These are phyloP conservation scores for Nannoperca obscura DNA, from an alignment of 2,797 vertebrate genomes.

Conservation along the genomic window DNA sequence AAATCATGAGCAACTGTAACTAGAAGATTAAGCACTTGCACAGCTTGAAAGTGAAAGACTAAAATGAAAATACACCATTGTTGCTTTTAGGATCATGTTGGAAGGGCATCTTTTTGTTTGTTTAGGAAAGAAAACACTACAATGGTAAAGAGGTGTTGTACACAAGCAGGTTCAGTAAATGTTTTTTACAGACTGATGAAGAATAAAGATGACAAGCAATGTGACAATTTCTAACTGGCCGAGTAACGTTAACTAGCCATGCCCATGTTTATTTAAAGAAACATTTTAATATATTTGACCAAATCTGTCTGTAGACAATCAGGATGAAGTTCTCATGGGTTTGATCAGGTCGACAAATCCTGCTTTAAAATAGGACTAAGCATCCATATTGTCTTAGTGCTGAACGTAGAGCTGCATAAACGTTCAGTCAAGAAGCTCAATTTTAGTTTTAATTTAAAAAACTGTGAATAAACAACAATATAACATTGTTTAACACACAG, in stretches of 20 bases:
- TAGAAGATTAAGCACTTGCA: constrained; percentile 35
- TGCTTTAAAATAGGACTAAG: too few species aligned
- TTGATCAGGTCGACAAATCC: too few species aligned
- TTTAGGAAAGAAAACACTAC: neutral
- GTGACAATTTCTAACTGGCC: too few species aligned
- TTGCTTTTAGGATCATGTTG: constrained; percentile 30
- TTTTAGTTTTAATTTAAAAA: too few species aligned
- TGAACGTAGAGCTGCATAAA: too few species aligned
- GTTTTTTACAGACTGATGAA: neutral
- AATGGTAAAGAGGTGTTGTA: neutral
- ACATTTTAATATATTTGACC: neutral
- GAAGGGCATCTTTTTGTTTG: neutral
- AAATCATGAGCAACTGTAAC: constrained; percentile 38
- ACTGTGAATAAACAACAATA: too few species aligned
- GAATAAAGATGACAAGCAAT: neutral
- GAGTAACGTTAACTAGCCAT: neutral
- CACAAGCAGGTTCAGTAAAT: too few species aligned
- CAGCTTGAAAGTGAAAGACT: constrained; percentile 10
- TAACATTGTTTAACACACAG: too few species aligned
- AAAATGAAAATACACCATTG: constrained; percentile 7
- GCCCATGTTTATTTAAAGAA: neutral
- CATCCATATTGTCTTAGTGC: too few species aligned
- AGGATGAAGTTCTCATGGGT: too few species aligned
- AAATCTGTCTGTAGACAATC: neutral
- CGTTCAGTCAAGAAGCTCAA: too few species aligned